Evolutionary conservation across 2,113 vertebrate species (phyloP), one percentile per base, ranked within the genome.

Genomic region (Ramphastos sulfuratus): DNA sequence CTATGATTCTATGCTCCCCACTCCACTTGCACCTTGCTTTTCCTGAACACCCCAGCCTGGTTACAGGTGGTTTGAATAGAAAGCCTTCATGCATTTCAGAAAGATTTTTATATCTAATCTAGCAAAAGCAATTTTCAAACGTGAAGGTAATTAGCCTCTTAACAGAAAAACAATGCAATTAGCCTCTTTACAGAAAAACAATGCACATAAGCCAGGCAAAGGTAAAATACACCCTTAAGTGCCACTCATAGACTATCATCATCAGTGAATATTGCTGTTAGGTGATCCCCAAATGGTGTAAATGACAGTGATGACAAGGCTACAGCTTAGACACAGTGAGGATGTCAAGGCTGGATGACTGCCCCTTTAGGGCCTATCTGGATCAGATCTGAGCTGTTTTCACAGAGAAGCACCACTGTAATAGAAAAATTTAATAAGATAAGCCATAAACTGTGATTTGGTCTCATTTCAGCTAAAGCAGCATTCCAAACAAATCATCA

Each of bases 1-100:
- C 37, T 39, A 39, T 0, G 1, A 39, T 39, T 39, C 37, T 11
- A 39, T 0, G 1, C 16, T 24, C 50, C 37, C 23, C 2, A 1
- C 16, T 31, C 21, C 7, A n/a, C 14, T 59, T 27, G n/a, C 10
- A 82, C 16, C 20, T 35, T 50, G 11, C 7, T 58, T 33, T 15
- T 71, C 48, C 52, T 56, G 48, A 77, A 46, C 16, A 24, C 2
- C 20, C 19, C 37, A 10, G 31, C 10, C 55, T 71, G 31, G 71
- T 67, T 74, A 54, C 52, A 44, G 30, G 46, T 8, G 10, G 31
- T 30, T 67, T 73, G 42, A 91, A 59, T 0, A 77, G 25, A 77
- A 82, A 67, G 23, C 3, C 11, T 64, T 54, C 25, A 42, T 37
- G 52, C 6, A 11, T 44, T 35, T 59, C 19, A 86, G 39, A 70